Percentiles rank a stretch among this genome's conserved stretches.
phyloP scores from a whole-genome alignment of 2,797 vertebrate genomes.

The Coreius guichenoti region DNA sequence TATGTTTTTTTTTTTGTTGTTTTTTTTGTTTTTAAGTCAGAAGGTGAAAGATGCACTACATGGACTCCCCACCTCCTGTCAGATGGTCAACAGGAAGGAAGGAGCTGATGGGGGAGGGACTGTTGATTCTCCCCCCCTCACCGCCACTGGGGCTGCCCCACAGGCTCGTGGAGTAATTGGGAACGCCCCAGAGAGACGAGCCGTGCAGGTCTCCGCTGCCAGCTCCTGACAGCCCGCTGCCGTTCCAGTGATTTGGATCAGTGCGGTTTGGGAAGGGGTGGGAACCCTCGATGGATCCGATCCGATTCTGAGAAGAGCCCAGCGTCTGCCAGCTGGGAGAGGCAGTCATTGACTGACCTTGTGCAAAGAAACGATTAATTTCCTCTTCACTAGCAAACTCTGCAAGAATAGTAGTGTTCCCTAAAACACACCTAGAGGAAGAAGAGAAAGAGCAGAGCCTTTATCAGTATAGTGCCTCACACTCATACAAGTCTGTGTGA shows the following conservation, averaged over 20 bases:
- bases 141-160: constrained; percentile 90
- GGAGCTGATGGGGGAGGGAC: constrained; percentile 92
- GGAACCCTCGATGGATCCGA: constrained; percentile 87
- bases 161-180: constrained; percentile 97
- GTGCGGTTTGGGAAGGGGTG: constrained; percentile 91
- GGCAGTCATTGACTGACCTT: constrained; percentile 97
- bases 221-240: constrained; percentile 86
- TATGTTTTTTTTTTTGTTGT: constrained; percentile 55
- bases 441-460: constrained; percentile 33
- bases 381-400: constrained; percentile 99
- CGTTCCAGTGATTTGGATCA: constrained; percentile 95
- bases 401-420: constrained; percentile 99
- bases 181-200: constrained; percentile 95
- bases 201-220: constrained; percentile 89
- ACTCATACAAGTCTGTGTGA: neutral
- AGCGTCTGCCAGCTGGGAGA: constrained; percentile 94
- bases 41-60: constrained; percentile 81
- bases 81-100: constrained; percentile 99
- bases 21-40: constrained; percentile 66
- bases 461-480: neutral
- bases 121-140: constrained; percentile 88
- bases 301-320: constrained; percentile 90
- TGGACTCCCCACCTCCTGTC: constrained; percentile 91
- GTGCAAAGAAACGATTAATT: constrained; percentile 99
- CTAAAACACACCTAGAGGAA: constrained; percentile 93